Base-by-base conservation (phyloP, 2,888 invertebrate species). In the Scaptodrosophila latifasciaeformis region DNA sequence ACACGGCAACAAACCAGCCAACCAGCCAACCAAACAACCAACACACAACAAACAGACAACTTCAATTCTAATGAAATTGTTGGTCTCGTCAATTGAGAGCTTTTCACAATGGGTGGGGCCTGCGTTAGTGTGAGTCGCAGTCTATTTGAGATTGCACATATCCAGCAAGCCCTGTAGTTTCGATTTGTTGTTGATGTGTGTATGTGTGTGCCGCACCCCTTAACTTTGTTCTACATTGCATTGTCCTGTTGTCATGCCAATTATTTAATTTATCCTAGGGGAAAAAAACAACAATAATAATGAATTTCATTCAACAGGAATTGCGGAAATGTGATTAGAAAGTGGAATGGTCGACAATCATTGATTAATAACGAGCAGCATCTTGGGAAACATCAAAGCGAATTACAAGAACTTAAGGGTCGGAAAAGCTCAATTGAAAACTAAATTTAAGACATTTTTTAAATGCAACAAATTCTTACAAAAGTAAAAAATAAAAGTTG, bases 201-300 rank as follows among this genome's bases (percentile, higher is more conserved):
- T n/a, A n/a, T n/a, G n/a, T 7, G 24, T 29, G 37, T 18, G 30
- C 56, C 37, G 31, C n/a, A 12, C 19, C n/a, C 31, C 12, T 10
- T 10, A 31, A 19, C n/a, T 49, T 47, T 48, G 51, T 54, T 67
- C 24, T 24, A 24, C 37, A 70, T 59, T 63, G 63, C 68, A 64
- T 65, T 68, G 68, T 59, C 67, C 64, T 66, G 66, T 64, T 77
- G 77, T 78, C 79, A 78, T 69, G 76, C 74, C 79, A 74, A 74
- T 74, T 74, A 74, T 74, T 78, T 76, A 76, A 74, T 74, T 74
- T 74, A 76, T 72, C 53, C 49, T 27, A 31, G 19, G 45, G 47
- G 59, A 76, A 59, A 47, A 70, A 15, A 31, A n/a, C 39, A 31
- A 59, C 15, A 12, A 3, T n/a, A n/a, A n/a, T n/a, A n/a, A n/a